Conservation (phyloP, 2,888 invertebrate species). For the Anarsia innoxiella region DNA sequence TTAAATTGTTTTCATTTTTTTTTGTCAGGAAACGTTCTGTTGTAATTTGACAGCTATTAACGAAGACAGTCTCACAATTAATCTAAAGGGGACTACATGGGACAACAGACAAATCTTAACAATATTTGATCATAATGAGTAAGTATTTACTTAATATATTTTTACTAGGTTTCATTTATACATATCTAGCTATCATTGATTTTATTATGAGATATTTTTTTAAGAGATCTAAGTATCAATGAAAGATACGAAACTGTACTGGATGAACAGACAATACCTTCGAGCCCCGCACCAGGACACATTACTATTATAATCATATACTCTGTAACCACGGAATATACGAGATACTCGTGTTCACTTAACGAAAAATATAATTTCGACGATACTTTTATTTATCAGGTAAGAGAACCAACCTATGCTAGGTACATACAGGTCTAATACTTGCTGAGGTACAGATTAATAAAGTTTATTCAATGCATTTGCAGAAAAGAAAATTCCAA, state of each 20-base stretch:
- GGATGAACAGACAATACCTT: constrained; percentile 38
- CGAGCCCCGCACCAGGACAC: constrained; percentile 31
- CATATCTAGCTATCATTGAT: too few species aligned
- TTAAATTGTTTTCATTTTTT: too few species aligned
- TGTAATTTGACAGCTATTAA: constrained; percentile 44
- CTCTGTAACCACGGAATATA: constrained; percentile 68
- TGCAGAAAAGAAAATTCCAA: constrained; percentile 49
- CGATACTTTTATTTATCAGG: constrained; percentile 75
- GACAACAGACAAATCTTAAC: constrained; percentile 62
- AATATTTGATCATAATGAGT: constrained; percentile 48
- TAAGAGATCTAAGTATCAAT: constrained; percentile 41
- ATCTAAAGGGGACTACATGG: constrained; percentile 56
- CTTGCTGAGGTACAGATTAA: too few species aligned
- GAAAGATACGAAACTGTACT: constrained; percentile 42
- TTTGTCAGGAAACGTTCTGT: constrained; percentile 41
- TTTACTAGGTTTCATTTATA: too few species aligned
- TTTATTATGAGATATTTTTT: too few species aligned
- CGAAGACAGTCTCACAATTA: constrained; percentile 46
- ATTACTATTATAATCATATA: constrained; percentile 62
- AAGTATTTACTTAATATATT: constrained; percentile 10
- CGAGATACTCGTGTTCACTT: constrained; percentile 60
- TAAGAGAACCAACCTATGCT: too few species aligned
- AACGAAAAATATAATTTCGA: constrained; percentile 51
- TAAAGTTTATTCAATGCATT: too few species aligned
- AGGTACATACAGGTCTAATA: too few species aligned